Evolutionary conservation across 2,113 vertebrate genomes (phyloP).

Genomic region (Spea bombifrons): DNA sequence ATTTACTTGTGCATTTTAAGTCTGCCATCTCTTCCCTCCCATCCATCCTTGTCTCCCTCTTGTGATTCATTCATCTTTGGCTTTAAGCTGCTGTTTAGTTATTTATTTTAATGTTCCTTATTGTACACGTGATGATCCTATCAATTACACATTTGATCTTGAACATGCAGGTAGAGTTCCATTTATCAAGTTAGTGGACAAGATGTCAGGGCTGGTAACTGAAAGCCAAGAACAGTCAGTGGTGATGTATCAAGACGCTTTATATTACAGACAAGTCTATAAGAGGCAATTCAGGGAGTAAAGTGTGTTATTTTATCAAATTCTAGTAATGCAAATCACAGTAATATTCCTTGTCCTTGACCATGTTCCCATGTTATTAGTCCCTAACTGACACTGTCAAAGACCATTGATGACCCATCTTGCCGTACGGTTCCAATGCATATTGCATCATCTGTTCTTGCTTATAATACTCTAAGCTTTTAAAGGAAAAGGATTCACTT

Average conservation of each 20-base stretch:
- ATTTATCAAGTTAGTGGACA: constrained; percentile 26
- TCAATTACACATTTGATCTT: constrained; percentile 43
- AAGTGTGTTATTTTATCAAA: not conserved
- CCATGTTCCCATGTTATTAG: too few species aligned
- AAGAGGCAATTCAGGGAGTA: not conserved
- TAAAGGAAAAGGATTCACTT: too few species aligned
- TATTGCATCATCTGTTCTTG: too few species aligned
- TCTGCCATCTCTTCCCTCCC: constrained; percentile 32
- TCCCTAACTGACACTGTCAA: too few species aligned
- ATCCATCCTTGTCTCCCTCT: constrained; percentile 40
- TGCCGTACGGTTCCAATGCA: too few species aligned
- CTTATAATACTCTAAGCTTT: too few species aligned
- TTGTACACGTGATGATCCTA: constrained; percentile 37
- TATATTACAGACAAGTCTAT: not conserved
- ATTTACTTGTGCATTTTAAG: constrained; percentile 47
- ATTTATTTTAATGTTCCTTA: constrained; percentile 38
- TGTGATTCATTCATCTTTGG: constrained; percentile 40
- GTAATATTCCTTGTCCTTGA: too few species aligned
- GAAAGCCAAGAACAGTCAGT: constrained; percentile 10
- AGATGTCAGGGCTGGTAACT: not conserved
- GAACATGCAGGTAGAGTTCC: constrained; percentile 20
- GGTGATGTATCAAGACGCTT: constrained; percentile 10
- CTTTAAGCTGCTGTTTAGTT: constrained; percentile 33
- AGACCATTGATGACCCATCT: too few species aligned
- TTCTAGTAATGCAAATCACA: not conserved